Base-by-base conservation (phyloP, 2,113 vertebrate species). In the Procavia capensis region DNA sequence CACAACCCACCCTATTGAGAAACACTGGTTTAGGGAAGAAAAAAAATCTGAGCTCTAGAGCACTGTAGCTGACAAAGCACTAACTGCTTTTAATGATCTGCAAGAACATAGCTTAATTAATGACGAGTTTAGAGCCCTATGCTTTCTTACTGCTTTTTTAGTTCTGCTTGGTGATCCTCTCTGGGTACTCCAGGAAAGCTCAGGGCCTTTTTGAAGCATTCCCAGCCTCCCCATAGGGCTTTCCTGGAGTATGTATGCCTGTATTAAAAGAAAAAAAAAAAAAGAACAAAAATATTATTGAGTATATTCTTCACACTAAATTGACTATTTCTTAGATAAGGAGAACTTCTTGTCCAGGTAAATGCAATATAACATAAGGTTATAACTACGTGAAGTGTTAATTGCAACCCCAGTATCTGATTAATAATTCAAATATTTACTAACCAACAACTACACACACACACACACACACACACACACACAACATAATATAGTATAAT, bases 81-180 rank as follows among this genome's bases (percentile, higher is more conserved):
- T 95, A 92, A 96, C 82, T 81, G 39, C 83, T 95, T 94, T 86
- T 88, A 76, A 92, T 93, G 91, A 76, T 72, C 45, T 93, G 90
- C 81, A 85, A 78, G 85, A 85, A 85, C 91, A 80, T 85, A 94
- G 63, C 54, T 95, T 93, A 90, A 90, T 95, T 90, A 91, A 96
- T 79, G 90, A 36, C 45, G 20, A 34, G 63, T 81, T 39, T 64
- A 57, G 81, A 94, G 61, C 25, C 22, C 47, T 75, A 64, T 79
- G n/a, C 24, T 88, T 88, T 11, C 31, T 50, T 59, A 31, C 17
- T 70, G 89, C 17, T 24, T 39, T 88, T 83, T 39, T 29, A 57
- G 61, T 88, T 54, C 36, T 70, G 50, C 29, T 90, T 39, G 41
- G 81, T 6, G 13, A 90, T 22, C 9, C 34, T 24, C 85, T 87